Evolutionary conservation across 2,113 vertebrate genomes (phyloP).

Genomic region (Cariama cristata): DNA sequence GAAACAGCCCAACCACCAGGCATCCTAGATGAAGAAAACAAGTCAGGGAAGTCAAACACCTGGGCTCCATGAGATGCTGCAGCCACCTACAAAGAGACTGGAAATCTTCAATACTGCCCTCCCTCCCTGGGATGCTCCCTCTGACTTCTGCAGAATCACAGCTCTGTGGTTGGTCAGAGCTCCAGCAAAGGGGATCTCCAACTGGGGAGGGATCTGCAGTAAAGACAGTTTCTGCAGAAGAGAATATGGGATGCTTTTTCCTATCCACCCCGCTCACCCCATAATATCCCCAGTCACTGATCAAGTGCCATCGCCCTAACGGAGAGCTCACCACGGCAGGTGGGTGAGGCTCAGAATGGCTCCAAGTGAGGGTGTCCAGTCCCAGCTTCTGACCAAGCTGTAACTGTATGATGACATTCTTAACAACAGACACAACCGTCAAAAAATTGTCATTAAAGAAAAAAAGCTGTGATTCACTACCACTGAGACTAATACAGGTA

Average conservation of each 20-base stretch:
- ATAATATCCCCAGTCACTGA: not conserved
- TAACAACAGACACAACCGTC: not conserved
- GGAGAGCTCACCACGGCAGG: not conserved
- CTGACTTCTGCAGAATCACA: not conserved
- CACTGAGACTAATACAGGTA: not conserved
- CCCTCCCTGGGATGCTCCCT: not conserved
- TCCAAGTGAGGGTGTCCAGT: not conserved
- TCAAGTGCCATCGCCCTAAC: fast-evolving
- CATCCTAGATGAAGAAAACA: not conserved
- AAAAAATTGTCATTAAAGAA: not conserved
- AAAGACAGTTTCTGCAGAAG: not conserved
- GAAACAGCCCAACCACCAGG: not conserved
- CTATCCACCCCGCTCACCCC: fast-evolving
- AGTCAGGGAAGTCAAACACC: not conserved
- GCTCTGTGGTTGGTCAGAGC: not conserved
- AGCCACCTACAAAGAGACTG: not conserved
- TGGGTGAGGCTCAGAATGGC: not conserved
- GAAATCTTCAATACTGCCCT: not conserved
- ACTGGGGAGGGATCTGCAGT: not conserved
- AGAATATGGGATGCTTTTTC: not conserved
- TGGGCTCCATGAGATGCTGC: not conserved
- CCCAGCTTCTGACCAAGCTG: not conserved
- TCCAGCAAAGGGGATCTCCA: not conserved
- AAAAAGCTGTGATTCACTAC: not conserved
- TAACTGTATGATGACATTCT: not conserved